Conservation (phyloP, 2,888 invertebrate genomes). For the Eudasyphora cyanicolor region DNA sequence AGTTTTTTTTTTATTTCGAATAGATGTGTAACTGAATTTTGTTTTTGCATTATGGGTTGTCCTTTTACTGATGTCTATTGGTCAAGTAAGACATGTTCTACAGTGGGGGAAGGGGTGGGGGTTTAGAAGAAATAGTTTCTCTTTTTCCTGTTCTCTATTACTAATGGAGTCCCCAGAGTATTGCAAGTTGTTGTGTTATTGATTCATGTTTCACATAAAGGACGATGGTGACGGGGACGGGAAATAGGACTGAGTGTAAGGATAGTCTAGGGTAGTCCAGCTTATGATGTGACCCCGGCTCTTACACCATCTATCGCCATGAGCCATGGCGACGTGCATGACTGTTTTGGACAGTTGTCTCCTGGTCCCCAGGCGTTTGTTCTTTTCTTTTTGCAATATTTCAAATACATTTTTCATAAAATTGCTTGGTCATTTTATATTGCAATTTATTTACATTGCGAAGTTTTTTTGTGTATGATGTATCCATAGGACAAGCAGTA, state of each 20-base stretch:
- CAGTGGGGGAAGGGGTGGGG: too few species aligned
- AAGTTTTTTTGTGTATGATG: slow-evolving; percentile 8
- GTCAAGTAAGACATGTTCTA: slow-evolving; percentile 60
- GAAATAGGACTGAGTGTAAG: not conserved
- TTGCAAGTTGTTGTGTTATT: slow-evolving; percentile 59
- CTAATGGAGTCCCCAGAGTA: slow-evolving; percentile 57
- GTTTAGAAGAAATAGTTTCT: slow-evolving; percentile 3
- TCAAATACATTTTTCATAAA: slow-evolving; percentile 68
- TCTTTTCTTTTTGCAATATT: slow-evolving; percentile 51
- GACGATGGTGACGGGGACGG: slow-evolving; percentile 40
- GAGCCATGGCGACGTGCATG: not conserved
- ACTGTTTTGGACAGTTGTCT: not conserved
- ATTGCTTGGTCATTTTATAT: slow-evolving; percentile 66
- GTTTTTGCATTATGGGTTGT: slow-evolving; percentile 20
- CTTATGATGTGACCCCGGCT: slow-evolving; percentile 14
- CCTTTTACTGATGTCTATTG: slow-evolving; percentile 55
- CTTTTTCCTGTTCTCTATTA: not conserved
- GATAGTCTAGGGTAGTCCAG: too few species aligned
- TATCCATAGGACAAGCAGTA: not conserved
- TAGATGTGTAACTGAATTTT: slow-evolving; percentile 7
- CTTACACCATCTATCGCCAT: slow-evolving; percentile 2
- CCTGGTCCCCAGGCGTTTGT: not conserved
- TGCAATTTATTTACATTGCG: slow-evolving; percentile 62
- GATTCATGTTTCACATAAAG: slow-evolving; percentile 61
- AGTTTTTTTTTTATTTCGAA: too few species aligned